Base-by-base conservation (phyloP, 2,888 invertebrate species). In the Parthenolecanium corni region DNA sequence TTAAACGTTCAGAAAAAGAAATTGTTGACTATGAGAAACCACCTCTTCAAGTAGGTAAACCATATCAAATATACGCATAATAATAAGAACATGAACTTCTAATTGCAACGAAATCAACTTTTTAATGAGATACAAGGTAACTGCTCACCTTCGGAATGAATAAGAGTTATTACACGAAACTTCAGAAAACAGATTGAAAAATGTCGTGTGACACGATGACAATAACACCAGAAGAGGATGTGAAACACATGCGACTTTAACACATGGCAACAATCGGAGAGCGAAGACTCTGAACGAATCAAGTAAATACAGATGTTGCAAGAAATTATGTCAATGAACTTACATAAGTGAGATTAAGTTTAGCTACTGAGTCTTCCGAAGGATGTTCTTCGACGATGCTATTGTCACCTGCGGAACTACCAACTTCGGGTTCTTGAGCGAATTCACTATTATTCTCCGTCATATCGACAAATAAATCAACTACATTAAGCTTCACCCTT, bases 381-480 rank as follows among this genome's bases (percentile, higher is more conserved):
- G 38, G n/a, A 51, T n/a, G 6, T 23, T 61, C 18, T 20, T 16
- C 21, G 2, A 21, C 49, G 31, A 49, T 38, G 38, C 23, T 23
- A 51, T 36, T 18, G 38, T 49, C 47, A 38, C 49, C 61, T 25
- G 31, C 51, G 11, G 49, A n/a, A 14, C 21, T 51, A 38, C 40
- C 61, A 23, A 61, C 47, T 36, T 36, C 23, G n/a, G 61, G 38
- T 51, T 61, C 51, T 51, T 49, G 51, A 20, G 47, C 11, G 21
- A 61, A 61, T 24, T 61, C 61, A 47, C 49, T 40, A 51, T 38
- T 49, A 51, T 61, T 61, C 31, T 61, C 61, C 1, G 61, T 61
- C 61, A 61, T 61, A 21, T 18, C 21, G 5, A 23, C 49, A 20
- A 49, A 49, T 49, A 20, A 31, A 31, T 31, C 31, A 31, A 31